These are phyloP conservation scores for Patella ulyssiponensis DNA, from an alignment of 2,888 invertebrate genomes.

Conservation along the genomic window DNA sequence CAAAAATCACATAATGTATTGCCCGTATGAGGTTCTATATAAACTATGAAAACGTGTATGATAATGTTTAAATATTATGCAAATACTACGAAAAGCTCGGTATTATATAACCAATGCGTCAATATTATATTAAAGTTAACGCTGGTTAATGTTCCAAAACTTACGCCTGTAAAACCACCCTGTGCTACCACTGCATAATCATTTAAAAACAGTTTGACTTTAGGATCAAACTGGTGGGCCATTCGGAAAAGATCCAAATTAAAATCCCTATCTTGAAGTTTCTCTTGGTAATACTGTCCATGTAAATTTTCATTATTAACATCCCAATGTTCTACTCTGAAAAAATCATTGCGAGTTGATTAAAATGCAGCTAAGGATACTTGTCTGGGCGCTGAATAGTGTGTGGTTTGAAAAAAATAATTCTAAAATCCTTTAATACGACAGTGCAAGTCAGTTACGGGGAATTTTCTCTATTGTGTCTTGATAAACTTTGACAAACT, in stretches of 20 bases:
- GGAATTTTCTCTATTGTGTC: no score
- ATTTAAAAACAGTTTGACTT: constrained; percentile 52
- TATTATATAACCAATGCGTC: no score
- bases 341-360: not conserved
- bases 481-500: no score
- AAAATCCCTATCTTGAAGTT: constrained; percentile 42
- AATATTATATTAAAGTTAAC: no score
- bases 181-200: constrained; percentile 40
- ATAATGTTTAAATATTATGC: no score
- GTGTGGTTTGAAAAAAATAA: not conserved
- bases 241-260: constrained; percentile 48
- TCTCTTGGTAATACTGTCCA: constrained; percentile 47
- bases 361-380: constrained; percentile 10
- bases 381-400: constrained; percentile 19
- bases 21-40: no score
- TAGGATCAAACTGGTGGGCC: constrained; percentile 39
- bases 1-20: no score
- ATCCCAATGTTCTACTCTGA: constrained; percentile 54
- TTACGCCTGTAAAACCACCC: constrained; percentile 25
- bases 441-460: no score
- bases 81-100: no score
- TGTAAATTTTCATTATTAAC: constrained; percentile 60
- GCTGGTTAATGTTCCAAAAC: not conserved
- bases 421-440: no score
- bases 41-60: no score